Evolutionary conservation across 2,797 vertebrate species (phyloP).

Genomic region (Silurus lanzhouensis): DNA sequence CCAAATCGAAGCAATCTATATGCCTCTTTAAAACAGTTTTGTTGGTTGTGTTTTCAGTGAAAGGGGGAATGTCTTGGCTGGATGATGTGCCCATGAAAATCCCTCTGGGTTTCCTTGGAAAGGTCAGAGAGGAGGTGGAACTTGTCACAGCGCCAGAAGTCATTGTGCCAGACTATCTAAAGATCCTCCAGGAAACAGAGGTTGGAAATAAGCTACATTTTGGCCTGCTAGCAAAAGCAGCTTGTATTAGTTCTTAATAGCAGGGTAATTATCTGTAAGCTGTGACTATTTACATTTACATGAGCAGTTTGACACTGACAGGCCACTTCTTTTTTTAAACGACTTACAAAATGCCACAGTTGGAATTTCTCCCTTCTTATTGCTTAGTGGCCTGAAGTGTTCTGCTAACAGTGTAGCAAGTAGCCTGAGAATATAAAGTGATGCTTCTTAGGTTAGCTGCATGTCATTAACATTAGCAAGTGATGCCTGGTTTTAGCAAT

Average conservation of each 20-base stretch:
- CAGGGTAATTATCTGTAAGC: neutral
- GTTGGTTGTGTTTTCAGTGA: slow-evolving; percentile 20
- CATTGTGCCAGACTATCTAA: slow-evolving; percentile 74
- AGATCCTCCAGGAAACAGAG: slow-evolving; percentile 71
- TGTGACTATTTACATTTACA: neutral
- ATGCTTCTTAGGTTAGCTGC: neutral
- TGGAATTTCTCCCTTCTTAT: neutral
- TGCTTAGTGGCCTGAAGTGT: neutral
- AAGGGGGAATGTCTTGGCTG: slow-evolving; percentile 71
- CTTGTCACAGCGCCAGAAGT: slow-evolving; percentile 58
- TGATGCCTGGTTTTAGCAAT: neutral
- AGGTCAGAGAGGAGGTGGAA: slow-evolving; percentile 59
- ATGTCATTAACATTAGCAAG: neutral
- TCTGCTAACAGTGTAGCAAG: neutral
- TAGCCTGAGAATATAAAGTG: neutral
- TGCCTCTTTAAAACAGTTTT: neutral
- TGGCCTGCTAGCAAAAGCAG: neutral
- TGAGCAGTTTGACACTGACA: neutral
- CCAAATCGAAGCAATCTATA: slow-evolving; percentile 3
- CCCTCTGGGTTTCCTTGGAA: slow-evolving; percentile 59
- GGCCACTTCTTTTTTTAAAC: neutral
- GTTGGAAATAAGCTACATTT: slow-evolving; percentile 20
- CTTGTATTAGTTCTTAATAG: neutral
- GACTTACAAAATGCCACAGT: neutral
- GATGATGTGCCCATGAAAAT: slow-evolving; percentile 83